Base-by-base conservation (phyloP, 2,797 vertebrate genomes). In the Rachycentron canadum region DNA sequence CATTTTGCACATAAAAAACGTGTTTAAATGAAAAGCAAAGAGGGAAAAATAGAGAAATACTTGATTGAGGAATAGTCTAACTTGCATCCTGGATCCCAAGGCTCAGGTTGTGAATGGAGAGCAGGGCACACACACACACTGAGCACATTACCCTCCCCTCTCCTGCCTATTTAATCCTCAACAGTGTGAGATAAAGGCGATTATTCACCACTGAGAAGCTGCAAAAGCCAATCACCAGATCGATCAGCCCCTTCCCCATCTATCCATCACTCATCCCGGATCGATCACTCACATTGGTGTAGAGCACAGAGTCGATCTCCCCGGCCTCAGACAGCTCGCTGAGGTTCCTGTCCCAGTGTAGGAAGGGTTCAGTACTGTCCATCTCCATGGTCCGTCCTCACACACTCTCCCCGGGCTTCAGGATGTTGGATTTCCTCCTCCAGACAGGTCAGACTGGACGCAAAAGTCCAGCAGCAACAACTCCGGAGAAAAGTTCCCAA, bases 301-400 rank as follows among this genome's bases (percentile, higher is more conserved):
- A 97, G 64, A 97, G 92, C 41, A 95, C 95, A 25, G 90, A 94
- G 76, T 98, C 97, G 69, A 93, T 89, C 41, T 98, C 98, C 1
- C 93, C 96, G 14, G 93, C 86, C 86, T 98, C 98, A 17, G 97
- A 98, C 92, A 98, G 93, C 93, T 98, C 98, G 86, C 98, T 98
- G 71, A 98, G 96, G 91, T 97, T 98, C 80, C 97, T 93, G 92
- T 98, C 98, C 98, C 97, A 98, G 66, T 97, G 97, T 38, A 97
- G 89, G 66, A 97, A 94, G 79, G 95, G 78, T 81, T 98, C 97
- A 53, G 89, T 94, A 72, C 95, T 91, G 84, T 98, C 97, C 93
- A 98, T 96, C 87, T 98, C 97, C 98, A 99, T 99, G 88, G 58
- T 76, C 34, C 32, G 45, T 70, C 56, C 58, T 38, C 26, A 56